These are phyloP conservation scores for Leptogaster cylindrica DNA, from an alignment of 2,888 invertebrate species.

Conservation along the genomic window DNA sequence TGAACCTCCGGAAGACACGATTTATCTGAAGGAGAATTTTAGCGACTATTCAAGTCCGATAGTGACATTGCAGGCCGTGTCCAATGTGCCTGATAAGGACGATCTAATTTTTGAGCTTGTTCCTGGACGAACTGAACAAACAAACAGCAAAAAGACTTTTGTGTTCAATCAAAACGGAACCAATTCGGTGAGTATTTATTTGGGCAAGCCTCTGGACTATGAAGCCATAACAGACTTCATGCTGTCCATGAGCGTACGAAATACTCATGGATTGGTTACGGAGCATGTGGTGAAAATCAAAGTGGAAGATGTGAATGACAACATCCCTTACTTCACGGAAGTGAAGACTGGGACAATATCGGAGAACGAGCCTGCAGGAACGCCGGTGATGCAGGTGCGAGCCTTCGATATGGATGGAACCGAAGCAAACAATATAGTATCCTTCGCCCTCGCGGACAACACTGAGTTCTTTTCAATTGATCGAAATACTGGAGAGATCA, in stretches of 20 bases:
- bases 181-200: constrained; percentile 76
- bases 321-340: constrained; percentile 85
- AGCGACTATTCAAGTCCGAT: constrained; percentile 74
- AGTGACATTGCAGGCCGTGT: constrained; percentile 75
- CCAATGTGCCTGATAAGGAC: constrained; percentile 77
- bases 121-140: constrained; percentile 83
- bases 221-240: constrained; percentile 85
- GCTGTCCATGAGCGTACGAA: constrained; percentile 81
- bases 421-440: constrained; percentile 79
- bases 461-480: constrained; percentile 84
- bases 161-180: constrained; percentile 70
- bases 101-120: constrained; percentile 81
- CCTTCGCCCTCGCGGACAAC: constrained; percentile 74
- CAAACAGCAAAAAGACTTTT: constrained; percentile 82
- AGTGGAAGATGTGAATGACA: constrained; percentile 89
- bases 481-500: constrained; percentile 84
- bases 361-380: constrained; percentile 83
- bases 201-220: constrained; percentile 80
- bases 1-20: constrained; percentile 63
- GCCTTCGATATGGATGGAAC: constrained; percentile 90
- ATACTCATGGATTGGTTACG: constrained; percentile 79
- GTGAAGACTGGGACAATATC: constrained; percentile 80
- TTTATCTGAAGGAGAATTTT: constrained; percentile 76
- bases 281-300: constrained; percentile 80
- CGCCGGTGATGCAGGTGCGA: constrained; percentile 82